Conservation (phyloP, 2,797 vertebrate genomes). For the Tinamus major region DNA sequence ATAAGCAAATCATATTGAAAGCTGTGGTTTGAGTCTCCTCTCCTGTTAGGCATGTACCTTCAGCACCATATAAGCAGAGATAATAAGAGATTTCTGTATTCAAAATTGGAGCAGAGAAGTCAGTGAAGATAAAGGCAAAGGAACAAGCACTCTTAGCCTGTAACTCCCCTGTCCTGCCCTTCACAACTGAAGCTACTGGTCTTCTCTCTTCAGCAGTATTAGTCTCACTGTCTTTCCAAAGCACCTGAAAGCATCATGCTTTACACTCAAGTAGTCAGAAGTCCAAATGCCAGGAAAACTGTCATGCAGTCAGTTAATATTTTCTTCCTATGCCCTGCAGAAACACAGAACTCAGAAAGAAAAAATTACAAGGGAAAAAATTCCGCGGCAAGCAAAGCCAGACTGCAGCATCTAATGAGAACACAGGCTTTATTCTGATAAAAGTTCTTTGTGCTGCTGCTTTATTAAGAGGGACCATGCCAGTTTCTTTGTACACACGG, state of each 20-base stretch:
- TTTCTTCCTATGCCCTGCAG: background rate
- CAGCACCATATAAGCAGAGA: background rate
- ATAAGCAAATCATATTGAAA: background rate
- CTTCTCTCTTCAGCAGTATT: background rate
- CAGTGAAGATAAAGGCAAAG: background rate
- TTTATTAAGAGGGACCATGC: slow-evolving; percentile 46
- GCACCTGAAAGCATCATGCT: background rate
- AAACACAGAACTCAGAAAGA: background rate
- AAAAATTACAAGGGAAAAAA: slow-evolving; percentile 50
- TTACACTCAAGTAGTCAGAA: background rate
- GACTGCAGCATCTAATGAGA: slow-evolving; percentile 41
- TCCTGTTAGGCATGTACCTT: background rate
- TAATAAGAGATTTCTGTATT: background rate
- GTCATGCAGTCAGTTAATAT: background rate
- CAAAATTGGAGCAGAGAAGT: background rate
- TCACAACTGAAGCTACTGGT: background rate
- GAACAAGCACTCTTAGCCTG: background rate
- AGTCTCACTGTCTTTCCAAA: background rate
- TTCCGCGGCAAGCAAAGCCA: background rate
- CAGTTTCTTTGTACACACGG: slow-evolving; percentile 44
- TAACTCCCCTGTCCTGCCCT: background rate
- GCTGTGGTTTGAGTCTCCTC: background rate
- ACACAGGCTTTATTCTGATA: slow-evolving; percentile 11
- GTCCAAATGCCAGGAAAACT: slow-evolving; percentile 16
- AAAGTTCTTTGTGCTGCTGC: slow-evolving; percentile 50